Conservation (phyloP, 1,140 invertebrate species). For the Zaprionus tsacasi region DNA sequence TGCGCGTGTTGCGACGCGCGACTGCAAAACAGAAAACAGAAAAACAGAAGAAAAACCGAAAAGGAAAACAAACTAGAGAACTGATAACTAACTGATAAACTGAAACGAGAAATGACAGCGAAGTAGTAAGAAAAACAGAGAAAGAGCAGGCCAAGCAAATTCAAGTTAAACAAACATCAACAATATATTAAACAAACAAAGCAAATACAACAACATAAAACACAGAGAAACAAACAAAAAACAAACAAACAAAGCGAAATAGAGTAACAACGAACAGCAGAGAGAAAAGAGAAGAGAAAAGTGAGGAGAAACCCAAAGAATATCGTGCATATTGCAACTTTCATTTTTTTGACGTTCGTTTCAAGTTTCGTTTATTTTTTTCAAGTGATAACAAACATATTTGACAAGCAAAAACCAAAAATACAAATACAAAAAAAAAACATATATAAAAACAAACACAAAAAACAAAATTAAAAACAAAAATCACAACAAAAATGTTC, state of each 20-base stretch:
- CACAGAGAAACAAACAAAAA: slow-evolving; percentile 6
- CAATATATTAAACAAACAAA: background rate
- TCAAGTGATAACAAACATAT: slow-evolving; percentile 16
- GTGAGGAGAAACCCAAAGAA: background rate
- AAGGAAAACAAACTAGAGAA: slow-evolving; percentile 15
- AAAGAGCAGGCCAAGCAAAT: slow-evolving; percentile 4
- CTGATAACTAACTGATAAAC: slow-evolving; percentile 12
- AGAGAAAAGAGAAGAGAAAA: background rate
- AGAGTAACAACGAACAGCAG: slow-evolving; percentile 11
- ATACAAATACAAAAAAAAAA: background rate
- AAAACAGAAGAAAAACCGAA: slow-evolving; percentile 22
- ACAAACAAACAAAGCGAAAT: background rate
- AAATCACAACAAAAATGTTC: background rate
- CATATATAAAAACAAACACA: background rate
- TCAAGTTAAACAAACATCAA: slow-evolving; percentile 1
- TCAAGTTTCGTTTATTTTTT: slow-evolving; percentile 10
- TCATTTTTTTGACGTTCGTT: slow-evolving; percentile 30
- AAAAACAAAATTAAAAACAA: background rate
- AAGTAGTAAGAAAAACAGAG: slow-evolving; percentile 2
- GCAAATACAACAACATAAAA: background rate
- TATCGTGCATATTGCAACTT: slow-evolving; percentile 1
- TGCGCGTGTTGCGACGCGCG: slow-evolving; percentile 81
- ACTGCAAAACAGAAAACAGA: slow-evolving; percentile 51
- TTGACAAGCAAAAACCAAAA: background rate
- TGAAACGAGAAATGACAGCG: background rate